Evolutionary conservation across 1,140 invertebrate genomes (phyloP).

Genomic region (Psix sp.): DNA sequence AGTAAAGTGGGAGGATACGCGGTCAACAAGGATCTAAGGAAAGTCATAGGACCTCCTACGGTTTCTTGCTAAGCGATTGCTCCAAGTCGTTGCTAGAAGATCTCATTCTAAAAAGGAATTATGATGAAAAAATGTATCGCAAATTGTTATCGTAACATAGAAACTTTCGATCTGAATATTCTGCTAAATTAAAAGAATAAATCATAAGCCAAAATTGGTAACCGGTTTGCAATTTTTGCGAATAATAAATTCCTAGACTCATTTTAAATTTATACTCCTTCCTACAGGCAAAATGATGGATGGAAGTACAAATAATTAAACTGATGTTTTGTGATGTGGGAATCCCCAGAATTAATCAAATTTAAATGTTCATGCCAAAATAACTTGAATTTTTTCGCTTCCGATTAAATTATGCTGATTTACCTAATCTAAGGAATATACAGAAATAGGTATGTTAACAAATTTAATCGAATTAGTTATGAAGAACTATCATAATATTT

Average conservation of each 20-base stretch:
- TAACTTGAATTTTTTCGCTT: neutral
- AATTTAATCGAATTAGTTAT: no score
- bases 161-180: conserved; percentile 18
- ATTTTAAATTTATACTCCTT: conserved; percentile 6
- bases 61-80: conserved; percentile 52
- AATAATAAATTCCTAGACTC: neutral
- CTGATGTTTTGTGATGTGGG: neutral
- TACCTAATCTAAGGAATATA: no score
- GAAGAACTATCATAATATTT: no score
- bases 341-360: neutral
- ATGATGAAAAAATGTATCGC: conserved; percentile 25
- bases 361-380: neutral
- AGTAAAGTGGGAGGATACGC: conserved; percentile 42
- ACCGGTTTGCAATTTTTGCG: conserved; percentile 20
- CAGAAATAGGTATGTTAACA: no score
- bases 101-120: conserved; percentile 36
- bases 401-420: no score
- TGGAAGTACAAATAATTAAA: neutral
- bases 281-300: neutral
- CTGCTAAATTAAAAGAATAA: conserved; percentile 13
- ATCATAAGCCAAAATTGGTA: conserved; percentile 20
- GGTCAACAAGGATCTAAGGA: conserved; percentile 48
- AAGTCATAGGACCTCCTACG: conserved; percentile 53
- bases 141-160: conserved; percentile 26
- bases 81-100: conserved; percentile 24